Base-by-base conservation (phyloP, 2,113 vertebrate genomes). In the Sylvilagus bachmani region DNA sequence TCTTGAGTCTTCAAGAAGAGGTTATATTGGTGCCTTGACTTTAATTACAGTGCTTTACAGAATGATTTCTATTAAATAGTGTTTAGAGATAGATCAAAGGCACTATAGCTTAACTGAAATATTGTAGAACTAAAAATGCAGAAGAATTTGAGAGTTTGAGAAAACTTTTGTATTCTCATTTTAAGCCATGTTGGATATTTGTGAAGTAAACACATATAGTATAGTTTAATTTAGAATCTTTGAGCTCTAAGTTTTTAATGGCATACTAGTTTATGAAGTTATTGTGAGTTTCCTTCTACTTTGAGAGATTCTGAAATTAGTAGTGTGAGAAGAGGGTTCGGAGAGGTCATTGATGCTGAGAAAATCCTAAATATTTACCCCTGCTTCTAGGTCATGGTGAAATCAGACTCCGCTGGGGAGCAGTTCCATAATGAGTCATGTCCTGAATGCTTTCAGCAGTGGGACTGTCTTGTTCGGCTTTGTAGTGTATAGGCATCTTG, bases 11-110 rank as follows among this genome's bases (percentile, higher is more conserved):
- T 81, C 49, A 78, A 11, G n/a, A 80, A 80, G 29, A 92, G 5
- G 7, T 85, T 81, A 67, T 79, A 38, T 49, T 80, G 55, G 12
- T 87, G 22, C 70, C 44, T 84, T 91, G 21, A 13, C 2, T 85
- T 79, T 94, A 82, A 73, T 89, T 95, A 33, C n/a, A 81, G 71
- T 9, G 17, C 75, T 66, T 95, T 78, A 33, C 38, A 70, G 33
- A 73, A n/a, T 55, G 33, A 73, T 79, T 95, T 87, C 11, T 90
- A 17, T 29, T 85, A 38, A 64, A 36, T 44, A 38, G 5, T 80
- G 19, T 91, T 96, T 71, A 89, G 79, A 36, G 33, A 86, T 85
- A 85, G 29, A 51, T 49, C 25, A 71, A 49, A 58, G 38, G 0
- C 31, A 36, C 4, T 3, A 5, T 67, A 53, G 22, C 61, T 85